Base-by-base conservation (phyloP, 2,113 vertebrate species). In the Tauraco erythrolophus region DNA sequence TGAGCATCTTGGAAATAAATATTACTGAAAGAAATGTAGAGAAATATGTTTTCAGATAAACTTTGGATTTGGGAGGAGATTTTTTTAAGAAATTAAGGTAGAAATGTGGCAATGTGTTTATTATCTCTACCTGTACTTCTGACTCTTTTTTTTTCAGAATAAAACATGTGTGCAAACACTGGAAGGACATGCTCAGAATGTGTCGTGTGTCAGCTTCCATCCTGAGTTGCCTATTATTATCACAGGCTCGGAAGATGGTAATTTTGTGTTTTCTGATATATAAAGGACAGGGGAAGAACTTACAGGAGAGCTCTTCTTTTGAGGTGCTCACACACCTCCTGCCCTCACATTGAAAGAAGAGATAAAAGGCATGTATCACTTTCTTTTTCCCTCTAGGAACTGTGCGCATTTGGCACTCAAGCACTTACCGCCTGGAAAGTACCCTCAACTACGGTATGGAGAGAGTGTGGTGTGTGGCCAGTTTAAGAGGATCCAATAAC, bases 361-460 rank as follows among this genome's bases (percentile, higher is more conserved):
- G 35, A 4, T 74, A 48, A 30, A 39, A 30, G 46, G 14, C 11
- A 5, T 9, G 2, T 48, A 11, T 69, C 24, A 37, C 7, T 27
- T 2, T 48, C 33, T 56, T 37, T 45, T 27, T n/a, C 51, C 66
- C 66, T 71, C 30, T 56, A 99, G 99, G 99, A 71, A 99, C 99
- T 0, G 99, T 99, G 58, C 99, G 99, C 15, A 99, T 99, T 86
- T 99, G 99, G 99, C 99, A 99, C 94, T 99, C 99, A 0, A 99
- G 99, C 95, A 99, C 99, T 2, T 99, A 99, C 66, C 99, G 99
- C 14, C 98, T 99, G 87, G 99, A 99, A 91, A 99, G 99, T 93
- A 99, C 99, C 2, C 96, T 99, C 74, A 99, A 99, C 97, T 99
- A 99, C 0, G 99, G 99, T 77, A 99, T 99, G 99, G 99, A 99